Conservation (phyloP, 1,140 invertebrate species). For the Tetramorium alpestre region DNA sequence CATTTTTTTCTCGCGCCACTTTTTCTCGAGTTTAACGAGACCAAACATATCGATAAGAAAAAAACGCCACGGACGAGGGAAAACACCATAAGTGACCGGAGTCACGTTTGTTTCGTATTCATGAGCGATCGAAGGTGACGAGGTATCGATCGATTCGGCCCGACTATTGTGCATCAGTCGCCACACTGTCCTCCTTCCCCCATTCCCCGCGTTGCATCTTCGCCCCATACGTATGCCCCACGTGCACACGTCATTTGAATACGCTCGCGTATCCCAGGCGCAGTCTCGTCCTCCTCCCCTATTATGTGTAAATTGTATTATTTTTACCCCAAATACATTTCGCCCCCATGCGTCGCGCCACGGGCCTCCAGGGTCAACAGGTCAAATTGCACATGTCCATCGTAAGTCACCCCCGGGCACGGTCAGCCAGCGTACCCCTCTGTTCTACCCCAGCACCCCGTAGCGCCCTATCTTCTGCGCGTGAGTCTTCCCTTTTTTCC, state of each 20-base stretch:
- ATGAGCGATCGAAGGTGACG: slow-evolving; percentile 69
- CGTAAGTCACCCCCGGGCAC: slow-evolving; percentile 79
- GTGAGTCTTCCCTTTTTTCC: slow-evolving; percentile 30
- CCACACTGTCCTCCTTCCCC: slow-evolving; percentile 18
- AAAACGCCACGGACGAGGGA: slow-evolving; percentile 19
- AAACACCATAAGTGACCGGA: slow-evolving; percentile 52
- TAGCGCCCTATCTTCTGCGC: slow-evolving; percentile 52
- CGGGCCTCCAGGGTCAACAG: slow-evolving; percentile 81
- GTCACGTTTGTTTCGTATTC: slow-evolving; percentile 66
- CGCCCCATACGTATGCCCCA: slow-evolving; percentile 41
- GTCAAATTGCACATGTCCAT: slow-evolving; percentile 85
- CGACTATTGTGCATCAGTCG: slow-evolving; percentile 52
- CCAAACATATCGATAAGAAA: neutral
- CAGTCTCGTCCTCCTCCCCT: slow-evolving; percentile 72
- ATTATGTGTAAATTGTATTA: slow-evolving; percentile 86
- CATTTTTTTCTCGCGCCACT: neutral
- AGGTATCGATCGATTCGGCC: slow-evolving; percentile 68
- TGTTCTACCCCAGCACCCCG: slow-evolving; percentile 43
- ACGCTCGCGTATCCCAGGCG: slow-evolving; percentile 73
- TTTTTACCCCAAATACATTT: slow-evolving; percentile 86
- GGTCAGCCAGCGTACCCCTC: slow-evolving; percentile 59
- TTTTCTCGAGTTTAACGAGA: slow-evolving; percentile 47
- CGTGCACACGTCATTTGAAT: slow-evolving; percentile 82
- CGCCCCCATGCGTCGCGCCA: slow-evolving; percentile 71
- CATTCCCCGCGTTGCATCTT: slow-evolving; percentile 57